phyloP scores from a whole-genome alignment of 2,888 invertebrate species.

The Tupiocoris notatus region DNA sequence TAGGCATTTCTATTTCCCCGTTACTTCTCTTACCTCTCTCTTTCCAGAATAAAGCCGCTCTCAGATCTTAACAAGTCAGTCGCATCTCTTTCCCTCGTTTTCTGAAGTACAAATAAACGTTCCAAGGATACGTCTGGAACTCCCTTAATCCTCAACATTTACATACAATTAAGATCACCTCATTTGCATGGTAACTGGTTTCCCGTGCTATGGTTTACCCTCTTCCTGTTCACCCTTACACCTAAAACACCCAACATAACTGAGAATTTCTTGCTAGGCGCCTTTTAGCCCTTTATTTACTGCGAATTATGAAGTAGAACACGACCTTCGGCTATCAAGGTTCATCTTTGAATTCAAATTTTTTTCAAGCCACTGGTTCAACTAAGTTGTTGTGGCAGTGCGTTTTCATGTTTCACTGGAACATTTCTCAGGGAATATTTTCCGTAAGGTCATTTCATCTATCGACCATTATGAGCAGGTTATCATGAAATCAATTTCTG shows the following conservation, averaged over 20 bases:
- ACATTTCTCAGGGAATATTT: no score
- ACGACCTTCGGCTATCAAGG: no score
- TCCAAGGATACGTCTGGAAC: conserved; percentile 7
- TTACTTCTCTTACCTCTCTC: conserved; percentile 45
- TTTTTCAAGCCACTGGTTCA: no score
- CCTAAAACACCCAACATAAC: not conserved
- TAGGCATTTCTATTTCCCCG: not conserved
- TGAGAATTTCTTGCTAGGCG: not conserved
- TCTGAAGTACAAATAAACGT: not conserved
- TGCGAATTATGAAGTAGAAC: not conserved
- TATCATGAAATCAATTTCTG: no score
- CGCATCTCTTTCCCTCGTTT: not conserved
- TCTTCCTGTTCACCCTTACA: not conserved
- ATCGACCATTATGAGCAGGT: no score
- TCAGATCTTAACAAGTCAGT: not conserved
- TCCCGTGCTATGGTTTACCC: conserved; percentile 11
- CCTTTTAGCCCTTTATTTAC: not conserved
- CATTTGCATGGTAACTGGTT: conserved; percentile 37
- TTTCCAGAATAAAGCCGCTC: conserved; percentile 45
- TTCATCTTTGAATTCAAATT: no score
- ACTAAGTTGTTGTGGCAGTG: no score
- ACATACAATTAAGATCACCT: conserved; percentile 28
- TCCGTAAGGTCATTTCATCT: no score
- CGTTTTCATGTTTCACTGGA: no score
- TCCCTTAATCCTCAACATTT: conserved; percentile 10